Percentiles rank a stretch among this genome's conserved stretches.
Conservation (phyloP, 2,888 invertebrate genomes). For the Lycaena phlaeas region DNA sequence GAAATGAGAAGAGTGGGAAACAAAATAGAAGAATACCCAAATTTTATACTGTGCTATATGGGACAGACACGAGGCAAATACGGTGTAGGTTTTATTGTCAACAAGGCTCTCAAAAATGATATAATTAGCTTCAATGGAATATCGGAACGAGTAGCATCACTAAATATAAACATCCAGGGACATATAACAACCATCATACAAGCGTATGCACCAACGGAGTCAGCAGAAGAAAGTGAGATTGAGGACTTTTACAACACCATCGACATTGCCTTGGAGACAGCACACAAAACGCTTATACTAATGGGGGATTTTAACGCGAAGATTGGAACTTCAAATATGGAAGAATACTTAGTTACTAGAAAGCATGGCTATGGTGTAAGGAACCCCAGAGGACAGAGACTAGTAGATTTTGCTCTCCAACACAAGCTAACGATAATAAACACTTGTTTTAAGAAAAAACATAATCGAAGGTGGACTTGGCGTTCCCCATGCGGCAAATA, state of each 20-base stretch:
- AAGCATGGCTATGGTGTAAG: too few relatives aligned
- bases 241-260: neutral
- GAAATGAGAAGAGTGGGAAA: conserved; percentile 12
- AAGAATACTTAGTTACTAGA: too few relatives aligned
- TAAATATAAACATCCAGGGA: neutral
- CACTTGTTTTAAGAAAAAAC: too few relatives aligned
- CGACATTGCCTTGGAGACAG: neutral
- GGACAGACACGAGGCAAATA: conserved; percentile 8
- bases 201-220: neutral
- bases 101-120: neutral
- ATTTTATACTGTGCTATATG: conserved; percentile 13
- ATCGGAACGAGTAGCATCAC: neutral
- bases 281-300: too few relatives aligned
- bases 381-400: too few relatives aligned
- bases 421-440: too few relatives aligned
- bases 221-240: neutral
- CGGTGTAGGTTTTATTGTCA: neutral
- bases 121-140: neutral
- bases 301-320: too few relatives aligned
- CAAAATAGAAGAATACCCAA: conserved; percentile 13
- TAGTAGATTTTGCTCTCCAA: too few relatives aligned
- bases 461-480: too few relatives aligned
- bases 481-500: too few relatives aligned
- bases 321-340: too few relatives aligned
- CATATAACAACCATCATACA: neutral